Base-by-base conservation (phyloP, 1,140 invertebrate species). In the Sitobion miscanthi region DNA sequence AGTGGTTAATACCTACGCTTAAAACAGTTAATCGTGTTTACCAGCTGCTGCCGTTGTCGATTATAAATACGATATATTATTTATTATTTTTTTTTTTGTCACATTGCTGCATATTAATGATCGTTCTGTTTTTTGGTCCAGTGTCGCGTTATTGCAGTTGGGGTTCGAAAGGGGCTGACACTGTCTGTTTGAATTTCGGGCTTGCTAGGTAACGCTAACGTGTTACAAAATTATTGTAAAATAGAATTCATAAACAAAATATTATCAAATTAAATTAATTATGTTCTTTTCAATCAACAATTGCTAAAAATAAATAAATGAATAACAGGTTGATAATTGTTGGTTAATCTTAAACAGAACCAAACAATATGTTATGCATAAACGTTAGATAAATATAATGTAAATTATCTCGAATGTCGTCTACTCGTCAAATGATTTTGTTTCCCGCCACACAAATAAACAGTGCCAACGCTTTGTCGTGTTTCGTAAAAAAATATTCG, bases 21-120 rank as follows among this genome's bases (percentile, higher is more conserved):
- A 38, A 88, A 89, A 89, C 87, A 89, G 87, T 89, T 89, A 54
- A 89, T 38, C 87, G n/a, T 91, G 90, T 82, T 42, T 52, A 82
- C 91, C 91, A 92, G 91, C 91, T 92, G 90, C 90, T 17, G 38
- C 47, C 54, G 38, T 23, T 20, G 47, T 38, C 35, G 88, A 57
- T 89, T 49, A 91, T 47, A 54, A 89, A 89, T 89, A n/a, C 42
- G 1, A n/a, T n/a, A 69, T 69, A 47, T 25, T 47, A 86, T 86
- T 86, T 38, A 38, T 1, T 38, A 38, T 25, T 42, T 23, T 25
- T 86, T 38, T 86, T 45, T 47, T 47, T 86, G 9, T 14, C 30
- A 25, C 38, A 7, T 62, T 85, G 20, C 45, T 23, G 83, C 3
- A 86, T 86, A 86, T 86, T 86, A 86, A 86, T 42, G 21, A 45